Base-by-base conservation (phyloP, 2,113 vertebrate species). In the Archilochus colubris region DNA sequence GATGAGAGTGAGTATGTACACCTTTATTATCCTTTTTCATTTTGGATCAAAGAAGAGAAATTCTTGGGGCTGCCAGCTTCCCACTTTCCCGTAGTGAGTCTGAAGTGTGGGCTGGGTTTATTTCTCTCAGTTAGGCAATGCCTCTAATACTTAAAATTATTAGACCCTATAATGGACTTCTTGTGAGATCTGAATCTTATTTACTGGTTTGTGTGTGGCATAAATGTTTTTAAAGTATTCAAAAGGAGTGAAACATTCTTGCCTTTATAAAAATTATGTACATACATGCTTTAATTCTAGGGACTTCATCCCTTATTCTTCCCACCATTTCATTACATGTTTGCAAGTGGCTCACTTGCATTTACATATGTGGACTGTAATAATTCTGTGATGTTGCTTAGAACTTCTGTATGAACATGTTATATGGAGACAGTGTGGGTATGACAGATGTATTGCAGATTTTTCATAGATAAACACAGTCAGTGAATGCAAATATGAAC, bases 321-420 rank as follows among this genome's bases (percentile, higher is more conserved):
- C 82, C 86, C 66, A 95, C 73, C 51, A 33, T 75, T 95, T 95
- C 92, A 96, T 96, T 95, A 93, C 54, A 54, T 1, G 5, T 66
- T 84, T n/a, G n/a, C n/a, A n/a, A n/a, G 86, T 94, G 80, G 76
- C 84, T 96, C 62, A 83, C 68, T 93, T 90, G 68, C 50, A 97
- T 96, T 96, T 96, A 64, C 90, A 95, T 96, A 54, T 54, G 33
- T 64, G 50, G 72, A 77, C 82, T 94, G 75, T 22, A 95, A 89
- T 77, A 70, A 70, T 93, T 90, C 91, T 95, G 72, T 91, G 79
- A 88, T 94, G 88, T 95, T 95, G 76, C 73, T 67, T 93, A 66
- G 38, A 91, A 92, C 58, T 86, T 93, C 84, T 97, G 95, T 57
- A 82, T 80, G 89, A 94, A 94, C 95, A 93, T 83, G 95, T 95